Evolutionary conservation across 2,113 vertebrate species (phyloP).

Genomic region (Bufo gargarizans): DNA sequence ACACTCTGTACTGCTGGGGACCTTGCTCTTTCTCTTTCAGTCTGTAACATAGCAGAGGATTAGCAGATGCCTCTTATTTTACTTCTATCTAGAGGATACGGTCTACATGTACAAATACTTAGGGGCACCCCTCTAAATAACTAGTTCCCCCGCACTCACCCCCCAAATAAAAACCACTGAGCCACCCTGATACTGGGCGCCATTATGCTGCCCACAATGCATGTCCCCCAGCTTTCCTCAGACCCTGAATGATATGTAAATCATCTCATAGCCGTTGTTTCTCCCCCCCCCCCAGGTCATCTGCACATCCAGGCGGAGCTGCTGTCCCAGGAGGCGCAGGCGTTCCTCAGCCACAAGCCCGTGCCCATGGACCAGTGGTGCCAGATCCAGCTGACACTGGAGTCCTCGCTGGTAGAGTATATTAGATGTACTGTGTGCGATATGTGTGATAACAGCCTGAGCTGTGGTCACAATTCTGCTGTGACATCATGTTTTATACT

Average conservation of each 20-base stretch:
- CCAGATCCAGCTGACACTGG: constrained; percentile 65
- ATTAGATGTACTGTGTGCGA: background rate
- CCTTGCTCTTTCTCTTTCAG: too few relatives aligned
- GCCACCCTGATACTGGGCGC: too few relatives aligned
- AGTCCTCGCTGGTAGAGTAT: constrained; percentile 62
- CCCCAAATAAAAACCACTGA: too few relatives aligned
- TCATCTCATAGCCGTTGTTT: background rate
- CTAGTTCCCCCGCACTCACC: too few relatives aligned
- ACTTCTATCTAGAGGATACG: background rate
- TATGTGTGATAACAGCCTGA: background rate
- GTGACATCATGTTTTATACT: background rate
- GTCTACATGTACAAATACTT: background rate
- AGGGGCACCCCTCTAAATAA: too few relatives aligned
- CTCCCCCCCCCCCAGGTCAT: constrained; percentile 64
- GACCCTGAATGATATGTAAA: background rate
- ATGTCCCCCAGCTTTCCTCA: background rate
- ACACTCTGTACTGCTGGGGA: too few relatives aligned
- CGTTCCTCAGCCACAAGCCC: constrained; percentile 65
- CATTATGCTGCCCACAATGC: too few relatives aligned
- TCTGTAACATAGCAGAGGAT: too few relatives aligned
- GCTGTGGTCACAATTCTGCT: background rate
- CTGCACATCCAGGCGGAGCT: constrained; percentile 72
- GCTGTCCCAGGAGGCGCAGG: constrained; percentile 61
- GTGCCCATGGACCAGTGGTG: constrained; percentile 74
- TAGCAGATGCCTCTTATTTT: too few relatives aligned